Percentiles rank a stretch among this genome's conserved stretches.
Conservation (phyloP, 2,888 invertebrate species). For the Drosophila paranaensis region DNA sequence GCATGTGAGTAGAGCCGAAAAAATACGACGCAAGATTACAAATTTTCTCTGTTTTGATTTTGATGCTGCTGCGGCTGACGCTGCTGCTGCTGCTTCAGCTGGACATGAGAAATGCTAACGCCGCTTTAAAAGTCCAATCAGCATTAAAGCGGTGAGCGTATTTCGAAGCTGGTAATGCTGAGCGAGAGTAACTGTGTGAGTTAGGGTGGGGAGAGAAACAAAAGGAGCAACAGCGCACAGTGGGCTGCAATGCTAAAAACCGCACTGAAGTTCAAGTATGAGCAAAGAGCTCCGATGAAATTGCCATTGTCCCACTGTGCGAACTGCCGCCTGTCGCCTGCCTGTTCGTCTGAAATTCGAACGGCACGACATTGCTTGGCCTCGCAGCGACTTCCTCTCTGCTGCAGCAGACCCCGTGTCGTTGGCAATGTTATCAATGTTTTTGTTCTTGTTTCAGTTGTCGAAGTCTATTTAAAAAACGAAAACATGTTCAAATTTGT, state of each 20-base stretch:
- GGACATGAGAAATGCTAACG: constrained; percentile 60
- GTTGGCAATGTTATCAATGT: constrained; percentile 45
- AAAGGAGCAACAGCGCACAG: constrained; percentile 39
- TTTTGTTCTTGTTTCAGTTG: constrained; percentile 54
- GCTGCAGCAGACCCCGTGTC: not conserved
- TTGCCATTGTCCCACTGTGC: constrained; percentile 47
- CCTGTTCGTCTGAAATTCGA: constrained; percentile 57
- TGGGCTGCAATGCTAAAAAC: constrained; percentile 16
- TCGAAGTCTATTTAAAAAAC: constrained; percentile 68
- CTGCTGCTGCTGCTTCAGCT: constrained; percentile 54
- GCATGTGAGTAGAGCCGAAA: constrained; percentile 53
- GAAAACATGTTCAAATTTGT: constrained; percentile 69
- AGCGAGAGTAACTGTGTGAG: constrained; percentile 24
- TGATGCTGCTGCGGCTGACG: constrained; percentile 46
- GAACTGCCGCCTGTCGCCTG: constrained; percentile 29
- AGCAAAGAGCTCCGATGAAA: not conserved
- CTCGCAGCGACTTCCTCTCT: constrained; percentile 43
- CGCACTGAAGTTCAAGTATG: constrained; percentile 1
- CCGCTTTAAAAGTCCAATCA: constrained; percentile 70
- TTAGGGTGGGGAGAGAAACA: constrained; percentile 19
- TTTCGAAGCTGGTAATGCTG: constrained; percentile 61
- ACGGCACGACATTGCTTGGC: constrained; percentile 66
- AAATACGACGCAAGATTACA: constrained; percentile 67
- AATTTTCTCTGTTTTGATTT: constrained; percentile 77
- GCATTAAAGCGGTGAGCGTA: constrained; percentile 63